phyloP scores from a whole-genome alignment of 2,888 invertebrate genomes.

The Luperina testacea region DNA sequence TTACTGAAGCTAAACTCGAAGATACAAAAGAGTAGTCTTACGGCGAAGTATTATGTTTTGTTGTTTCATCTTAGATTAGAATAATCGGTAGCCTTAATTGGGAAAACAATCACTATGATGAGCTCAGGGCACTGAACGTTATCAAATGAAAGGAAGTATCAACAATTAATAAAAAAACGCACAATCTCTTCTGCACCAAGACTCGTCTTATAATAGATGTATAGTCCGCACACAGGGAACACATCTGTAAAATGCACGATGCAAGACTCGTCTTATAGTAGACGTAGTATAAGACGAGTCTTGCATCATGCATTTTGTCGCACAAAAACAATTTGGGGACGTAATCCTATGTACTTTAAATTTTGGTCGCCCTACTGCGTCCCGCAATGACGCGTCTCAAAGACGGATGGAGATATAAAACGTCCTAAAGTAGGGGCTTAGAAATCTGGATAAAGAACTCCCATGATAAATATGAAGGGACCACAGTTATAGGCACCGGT shows the following conservation, averaged over 20 bases:
- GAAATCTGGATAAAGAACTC: constrained; percentile 52
- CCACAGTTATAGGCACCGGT: not conserved
- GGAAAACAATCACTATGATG: not conserved
- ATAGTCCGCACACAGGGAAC: not conserved
- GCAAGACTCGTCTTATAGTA: too few species aligned
- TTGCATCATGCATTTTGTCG: not conserved
- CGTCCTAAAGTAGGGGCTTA: constrained; percentile 61
- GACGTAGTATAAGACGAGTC: too few species aligned
- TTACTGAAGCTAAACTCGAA: not conserved
- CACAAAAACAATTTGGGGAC: not conserved
- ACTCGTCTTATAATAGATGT: not conserved
- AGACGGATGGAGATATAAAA: constrained; percentile 71
- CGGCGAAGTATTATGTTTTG: not conserved
- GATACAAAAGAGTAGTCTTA: not conserved
- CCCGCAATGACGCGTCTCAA: constrained; percentile 46
- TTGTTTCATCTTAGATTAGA: not conserved
- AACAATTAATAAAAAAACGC: not conserved
- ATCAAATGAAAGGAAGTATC: not conserved
- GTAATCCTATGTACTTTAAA: not conserved
- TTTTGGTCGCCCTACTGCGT: constrained; percentile 35
- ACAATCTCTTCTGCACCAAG: not conserved
- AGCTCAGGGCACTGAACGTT: not conserved
- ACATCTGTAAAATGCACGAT: too few species aligned
- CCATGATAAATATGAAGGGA: constrained; percentile 30
- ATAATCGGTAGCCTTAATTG: not conserved